Conservation (phyloP, 2,113 vertebrate species). For the Kobus ellipsiprymnus region DNA sequence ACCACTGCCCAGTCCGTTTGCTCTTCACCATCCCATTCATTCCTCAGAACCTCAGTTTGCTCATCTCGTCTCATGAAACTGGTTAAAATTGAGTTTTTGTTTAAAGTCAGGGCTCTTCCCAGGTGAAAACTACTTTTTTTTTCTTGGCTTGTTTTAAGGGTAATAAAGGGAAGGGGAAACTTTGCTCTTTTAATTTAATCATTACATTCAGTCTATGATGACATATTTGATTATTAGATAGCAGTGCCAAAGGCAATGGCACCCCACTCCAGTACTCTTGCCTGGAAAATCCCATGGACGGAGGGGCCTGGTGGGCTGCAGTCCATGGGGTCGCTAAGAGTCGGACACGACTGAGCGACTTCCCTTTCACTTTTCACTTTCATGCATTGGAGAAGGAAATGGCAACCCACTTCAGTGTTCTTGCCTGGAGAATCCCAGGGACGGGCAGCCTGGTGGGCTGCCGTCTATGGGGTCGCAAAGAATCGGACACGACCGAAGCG, state of each 20-base stretch:
- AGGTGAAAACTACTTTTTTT: not conserved
- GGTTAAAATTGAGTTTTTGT: not conserved
- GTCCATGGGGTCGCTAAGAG: too few relatives aligned
- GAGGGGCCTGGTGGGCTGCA: too few relatives aligned
- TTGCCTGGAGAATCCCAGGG: too few relatives aligned
- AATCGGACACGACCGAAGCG: accelerated
- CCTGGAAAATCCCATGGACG: too few relatives aligned
- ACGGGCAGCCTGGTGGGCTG: too few relatives aligned
- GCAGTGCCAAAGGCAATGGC: too few relatives aligned
- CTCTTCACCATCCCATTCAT: not conserved
- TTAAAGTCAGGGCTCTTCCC: not conserved
- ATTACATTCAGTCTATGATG: not conserved
- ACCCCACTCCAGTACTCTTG: too few relatives aligned
- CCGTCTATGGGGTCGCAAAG: too few relatives aligned
- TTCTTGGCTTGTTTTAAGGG: not conserved
- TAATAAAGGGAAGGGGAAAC: not conserved
- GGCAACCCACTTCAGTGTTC: too few relatives aligned
- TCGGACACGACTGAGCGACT: too few relatives aligned
- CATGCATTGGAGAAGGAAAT: too few relatives aligned
- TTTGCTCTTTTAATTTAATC: not conserved
- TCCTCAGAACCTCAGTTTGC: not conserved
- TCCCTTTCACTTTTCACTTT: too few relatives aligned
- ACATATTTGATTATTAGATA: not conserved
- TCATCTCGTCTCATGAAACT: not conserved
- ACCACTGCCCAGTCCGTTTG: not conserved